These are phyloP conservation scores for Euschistus heros DNA, from an alignment of 1,140 invertebrate genomes.

Conservation along the genomic window DNA sequence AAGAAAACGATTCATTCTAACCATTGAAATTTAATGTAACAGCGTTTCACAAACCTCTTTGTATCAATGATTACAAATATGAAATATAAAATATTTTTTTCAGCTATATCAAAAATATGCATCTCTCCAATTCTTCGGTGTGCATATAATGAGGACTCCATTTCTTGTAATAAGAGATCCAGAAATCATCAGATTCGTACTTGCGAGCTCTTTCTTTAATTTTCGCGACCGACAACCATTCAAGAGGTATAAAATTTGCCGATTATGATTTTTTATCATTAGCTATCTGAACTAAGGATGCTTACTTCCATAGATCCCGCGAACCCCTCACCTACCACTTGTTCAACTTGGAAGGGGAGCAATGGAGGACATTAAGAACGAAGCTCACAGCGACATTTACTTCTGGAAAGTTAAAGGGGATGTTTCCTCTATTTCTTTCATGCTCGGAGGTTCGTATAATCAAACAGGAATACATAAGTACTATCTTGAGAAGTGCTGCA, in stretches of 20 bases:
- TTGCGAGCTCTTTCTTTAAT: not conserved
- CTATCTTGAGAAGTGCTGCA: not conserved
- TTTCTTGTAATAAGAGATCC: slow-evolving; percentile 6
- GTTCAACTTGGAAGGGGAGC: slow-evolving; percentile 31
- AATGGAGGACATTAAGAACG: slow-evolving; percentile 46
- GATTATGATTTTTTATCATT: no score
- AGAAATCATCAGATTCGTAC: not conserved
- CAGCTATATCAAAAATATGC: not conserved
- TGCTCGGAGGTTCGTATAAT: slow-evolving; percentile 28
- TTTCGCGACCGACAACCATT: slow-evolving; percentile 9
- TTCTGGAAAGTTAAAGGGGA: slow-evolving; percentile 34
- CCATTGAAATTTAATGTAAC: no score
- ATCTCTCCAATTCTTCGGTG: not conserved
- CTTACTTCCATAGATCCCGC: not conserved
- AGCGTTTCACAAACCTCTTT: no score
- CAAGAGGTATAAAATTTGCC: slow-evolving; percentile 11
- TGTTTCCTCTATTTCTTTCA: slow-evolving; percentile 33
- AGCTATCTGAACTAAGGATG: no score
- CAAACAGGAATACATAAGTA: not conserved
- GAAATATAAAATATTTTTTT: no score
- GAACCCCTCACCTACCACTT: slow-evolving; percentile 30
- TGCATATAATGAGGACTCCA: slow-evolving; percentile 1
- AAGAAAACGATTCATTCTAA: no score
- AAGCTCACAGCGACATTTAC: slow-evolving; percentile 51
- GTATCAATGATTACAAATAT: no score